A percentile compares a stretch with the other conserved stretches of the same genome.
These are phyloP conservation scores for Sylvicola fuscatus DNA, from an alignment of 2,888 invertebrate genomes.

Conservation along the genomic window DNA sequence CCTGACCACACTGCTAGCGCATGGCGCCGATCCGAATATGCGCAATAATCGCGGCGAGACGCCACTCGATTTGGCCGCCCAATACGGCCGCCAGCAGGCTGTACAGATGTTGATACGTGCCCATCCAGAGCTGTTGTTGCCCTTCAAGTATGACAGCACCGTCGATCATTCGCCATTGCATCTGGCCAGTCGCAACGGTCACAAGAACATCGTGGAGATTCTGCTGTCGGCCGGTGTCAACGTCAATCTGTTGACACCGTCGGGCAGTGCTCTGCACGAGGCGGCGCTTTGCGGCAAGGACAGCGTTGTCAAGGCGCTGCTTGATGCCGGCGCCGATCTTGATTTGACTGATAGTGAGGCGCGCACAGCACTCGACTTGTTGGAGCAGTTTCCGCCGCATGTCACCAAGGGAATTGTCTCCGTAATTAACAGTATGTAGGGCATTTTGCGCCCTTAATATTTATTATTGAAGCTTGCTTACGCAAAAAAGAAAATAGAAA, in stretches of 20 bases:
- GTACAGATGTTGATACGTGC: conserved; percentile 70
- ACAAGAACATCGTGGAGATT: conserved; percentile 64
- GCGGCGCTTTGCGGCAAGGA: conserved; percentile 83
- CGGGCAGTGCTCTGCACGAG: conserved; percentile 83
- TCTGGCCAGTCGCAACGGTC: conserved; percentile 81
- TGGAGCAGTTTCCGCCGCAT: conserved; percentile 74
- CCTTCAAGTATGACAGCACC: conserved; percentile 28
- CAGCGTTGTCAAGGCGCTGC: conserved; percentile 61
- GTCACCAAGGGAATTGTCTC: conserved; percentile 71
- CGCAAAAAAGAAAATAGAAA: too few relatives aligned
- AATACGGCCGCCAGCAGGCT: conserved; percentile 67
- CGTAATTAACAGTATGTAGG: conserved; percentile 58
- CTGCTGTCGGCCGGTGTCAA: conserved; percentile 69
- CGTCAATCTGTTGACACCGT: conserved; percentile 66
- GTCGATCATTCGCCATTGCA: conserved; percentile 70
- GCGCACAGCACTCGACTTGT: conserved; percentile 68
- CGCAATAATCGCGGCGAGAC: conserved; percentile 76
- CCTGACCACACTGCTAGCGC: conserved; percentile 59
- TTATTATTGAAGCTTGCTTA: neutral
- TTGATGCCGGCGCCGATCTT: conserved; percentile 66
- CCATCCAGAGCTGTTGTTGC: conserved; percentile 63
- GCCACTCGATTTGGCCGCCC: conserved; percentile 83
- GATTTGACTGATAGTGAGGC: conserved; percentile 57
- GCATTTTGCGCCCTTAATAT: neutral
- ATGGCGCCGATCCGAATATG: conserved; percentile 74